Evolutionary conservation across 1,140 invertebrate genomes (phyloP), one percentile per base, ranked within the genome.

Genomic region (Drosophila kohkoa): DNA sequence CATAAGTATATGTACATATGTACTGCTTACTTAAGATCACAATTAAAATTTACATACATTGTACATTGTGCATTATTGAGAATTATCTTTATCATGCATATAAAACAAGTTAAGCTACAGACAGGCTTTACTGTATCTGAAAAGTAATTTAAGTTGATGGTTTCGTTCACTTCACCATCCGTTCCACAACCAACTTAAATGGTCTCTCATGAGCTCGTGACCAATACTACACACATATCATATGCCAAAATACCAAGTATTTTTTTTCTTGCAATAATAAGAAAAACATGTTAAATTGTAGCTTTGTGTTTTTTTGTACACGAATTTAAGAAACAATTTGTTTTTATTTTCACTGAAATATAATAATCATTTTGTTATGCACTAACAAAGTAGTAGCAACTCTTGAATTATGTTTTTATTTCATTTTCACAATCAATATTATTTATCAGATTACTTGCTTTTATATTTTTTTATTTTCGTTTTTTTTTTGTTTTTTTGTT

Each of bases 311-410:
- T 80, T 59, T 82, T 77, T 90, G 20, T 25, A 89, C 83, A 89
- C 86, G 89, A 89, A 81, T 86, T 91, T 91, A 81, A 89, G 89
- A 91, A 91, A 91, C 81, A 91, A 86, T 91, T 89, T 81, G 70
- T 79, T 72, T 85, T 85, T 85, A 80, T 91, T 91, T 91, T 91
- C 89, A 89, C 69, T 91, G 90, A 91, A 91, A 91, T 91, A 89
- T 89, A 91, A 91, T 91, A 91, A 81, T 89, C 70, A 71, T 88
- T 91, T 88, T 80, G 71, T 83, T 66, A 89, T 89, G 78, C 75
- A 75, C 67, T 78, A 88, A 88, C 67, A 75, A 79, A 86, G 89
- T 81, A 85, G 81, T 73, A 89, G 81, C 79, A 85, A 85, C 81
- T 79, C 77, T 85, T 82, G 74, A 81, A 71, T 90, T 80, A 79